These are phyloP conservation scores for Cacatua alba DNA, from an alignment of 2,113 vertebrate species.

Conservation along the genomic window DNA sequence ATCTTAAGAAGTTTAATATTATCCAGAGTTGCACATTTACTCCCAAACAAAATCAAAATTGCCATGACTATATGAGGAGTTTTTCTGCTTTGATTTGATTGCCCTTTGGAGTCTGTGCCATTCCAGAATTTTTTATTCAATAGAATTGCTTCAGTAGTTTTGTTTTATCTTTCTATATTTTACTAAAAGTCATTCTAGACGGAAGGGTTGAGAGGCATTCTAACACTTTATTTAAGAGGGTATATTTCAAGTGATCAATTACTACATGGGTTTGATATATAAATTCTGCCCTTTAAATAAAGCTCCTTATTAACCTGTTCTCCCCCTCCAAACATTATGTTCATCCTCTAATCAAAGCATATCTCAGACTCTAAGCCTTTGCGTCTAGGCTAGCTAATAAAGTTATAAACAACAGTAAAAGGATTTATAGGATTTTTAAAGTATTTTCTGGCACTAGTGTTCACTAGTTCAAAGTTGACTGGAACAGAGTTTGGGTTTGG, in stretches of 20 bases:
- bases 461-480: neutral
- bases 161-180: constrained; percentile 1
- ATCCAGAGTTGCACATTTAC: neutral
- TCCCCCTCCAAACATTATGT: neutral
- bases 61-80: neutral
- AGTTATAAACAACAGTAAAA: neutral
- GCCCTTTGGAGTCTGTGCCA: neutral
- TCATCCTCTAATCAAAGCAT: neutral
- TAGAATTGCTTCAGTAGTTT: neutral
- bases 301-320: neutral
- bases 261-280: neutral
- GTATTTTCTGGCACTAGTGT: neutral
- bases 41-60: neutral
- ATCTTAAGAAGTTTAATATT: neutral
- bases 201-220: neutral
- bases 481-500: neutral
- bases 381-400: neutral
- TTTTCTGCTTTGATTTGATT: neutral
- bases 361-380: neutral
- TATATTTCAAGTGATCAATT: constrained; percentile 11
- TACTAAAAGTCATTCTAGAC: constrained; percentile 9
- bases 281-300: neutral
- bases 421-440: neutral
- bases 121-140: neutral
- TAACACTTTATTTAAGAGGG: neutral